These are phyloP conservation scores for Apostichopus californicus DNA, from an alignment of 35 echinoderm and acorn worm species.

Conservation along the genomic window DNA sequence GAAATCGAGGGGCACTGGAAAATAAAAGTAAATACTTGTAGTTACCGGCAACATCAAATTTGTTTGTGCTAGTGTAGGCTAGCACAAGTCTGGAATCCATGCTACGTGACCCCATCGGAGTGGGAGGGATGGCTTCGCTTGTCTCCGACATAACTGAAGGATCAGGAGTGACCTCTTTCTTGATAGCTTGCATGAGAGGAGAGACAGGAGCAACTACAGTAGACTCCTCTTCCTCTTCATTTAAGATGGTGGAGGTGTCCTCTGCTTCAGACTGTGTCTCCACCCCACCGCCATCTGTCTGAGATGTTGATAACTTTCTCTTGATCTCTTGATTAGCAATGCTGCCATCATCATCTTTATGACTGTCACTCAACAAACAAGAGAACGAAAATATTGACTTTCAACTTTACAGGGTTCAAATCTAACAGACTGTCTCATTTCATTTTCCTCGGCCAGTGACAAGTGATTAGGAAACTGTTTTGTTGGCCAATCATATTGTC, in stretches of 20 bases:
- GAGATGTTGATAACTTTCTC: not conserved
- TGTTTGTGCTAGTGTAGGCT: constrained; percentile 78
- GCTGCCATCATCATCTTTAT: not conserved
- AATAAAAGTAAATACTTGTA: not conserved
- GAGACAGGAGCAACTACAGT: constrained; percentile 65
- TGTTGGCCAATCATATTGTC: no score
- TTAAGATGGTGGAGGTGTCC: not conserved
- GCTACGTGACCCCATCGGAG: constrained; percentile 51
- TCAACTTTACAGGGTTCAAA: no score
- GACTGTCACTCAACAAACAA: not conserved
- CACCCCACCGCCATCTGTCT: not conserved
- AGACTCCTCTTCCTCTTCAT: not conserved
- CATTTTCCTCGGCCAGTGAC: no score
- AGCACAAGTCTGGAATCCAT: constrained; percentile 68
- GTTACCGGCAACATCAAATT: constrained; percentile 78
- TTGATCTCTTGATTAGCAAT: not conserved
- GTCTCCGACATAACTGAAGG: constrained; percentile 64
- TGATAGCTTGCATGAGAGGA: constrained; percentile 63
- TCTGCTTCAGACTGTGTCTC: not conserved
- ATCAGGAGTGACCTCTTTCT: constrained; percentile 74
- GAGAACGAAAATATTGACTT: no score
- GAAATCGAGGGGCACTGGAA: no score
- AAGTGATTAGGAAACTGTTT: no score
- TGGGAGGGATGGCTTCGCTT: constrained; percentile 22
- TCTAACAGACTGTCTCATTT: no score